phyloP scores from a whole-genome alignment of 2,888 invertebrate species.

The Tuberolachnus salignus region DNA sequence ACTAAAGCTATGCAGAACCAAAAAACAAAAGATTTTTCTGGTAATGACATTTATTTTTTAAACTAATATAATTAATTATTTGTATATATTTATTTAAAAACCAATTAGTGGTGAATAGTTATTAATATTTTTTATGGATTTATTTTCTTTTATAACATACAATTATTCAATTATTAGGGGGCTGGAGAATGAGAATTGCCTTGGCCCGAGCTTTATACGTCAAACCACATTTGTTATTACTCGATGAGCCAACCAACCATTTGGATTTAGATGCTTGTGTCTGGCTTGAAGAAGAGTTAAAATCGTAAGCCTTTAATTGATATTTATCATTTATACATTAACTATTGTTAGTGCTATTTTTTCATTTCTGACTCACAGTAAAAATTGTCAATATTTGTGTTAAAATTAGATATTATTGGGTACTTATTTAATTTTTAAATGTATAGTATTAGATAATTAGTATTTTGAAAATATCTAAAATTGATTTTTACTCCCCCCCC shows the following conservation, averaged over 20 bases:
- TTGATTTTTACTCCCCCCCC: too few relatives aligned
- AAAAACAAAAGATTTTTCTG: slow-evolving; percentile 82
- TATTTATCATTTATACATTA: too few relatives aligned
- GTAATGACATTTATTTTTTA: slow-evolving; percentile 61
- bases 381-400: too few relatives aligned
- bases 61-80: background rate
- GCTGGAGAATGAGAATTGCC: slow-evolving; percentile 99
- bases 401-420: too few relatives aligned
- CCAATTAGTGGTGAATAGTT: background rate
- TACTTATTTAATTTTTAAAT: too few relatives aligned
- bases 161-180: slow-evolving; percentile 65
- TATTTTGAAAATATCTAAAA: too few relatives aligned
- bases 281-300: slow-evolving; percentile 98
- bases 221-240: slow-evolving; percentile 93
- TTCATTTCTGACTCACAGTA: too few relatives aligned
- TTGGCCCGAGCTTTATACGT: slow-evolving; percentile 94
- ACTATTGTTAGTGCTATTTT: too few relatives aligned
- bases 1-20: slow-evolving; percentile 78
- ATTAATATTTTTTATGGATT: background rate
- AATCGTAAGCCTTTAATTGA: slow-evolving; percentile 68
- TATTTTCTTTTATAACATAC: background rate
- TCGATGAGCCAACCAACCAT: slow-evolving; percentile 99
- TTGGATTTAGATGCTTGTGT: slow-evolving; percentile 99
- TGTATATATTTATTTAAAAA: background rate
- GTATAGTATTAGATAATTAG: too few relatives aligned